Evolutionary conservation across 1,140 invertebrate genomes (phyloP), one percentile per base, ranked within the genome.

Genomic region (Pogonomyrmex barbatus): DNA sequence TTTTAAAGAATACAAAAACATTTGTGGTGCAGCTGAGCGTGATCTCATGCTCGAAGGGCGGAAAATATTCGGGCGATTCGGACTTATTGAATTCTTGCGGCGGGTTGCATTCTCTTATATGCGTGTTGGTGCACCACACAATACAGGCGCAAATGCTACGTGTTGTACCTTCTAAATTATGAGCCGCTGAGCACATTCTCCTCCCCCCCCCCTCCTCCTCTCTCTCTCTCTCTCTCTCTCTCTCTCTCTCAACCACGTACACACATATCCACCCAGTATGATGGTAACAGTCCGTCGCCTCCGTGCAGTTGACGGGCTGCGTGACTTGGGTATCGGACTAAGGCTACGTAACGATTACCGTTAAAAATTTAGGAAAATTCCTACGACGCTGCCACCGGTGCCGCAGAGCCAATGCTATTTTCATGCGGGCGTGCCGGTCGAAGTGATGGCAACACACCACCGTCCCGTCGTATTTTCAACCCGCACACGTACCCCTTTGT

Each of bases 361-460:
- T 90, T 88, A 90, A 90, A 90, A 90, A 90, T 90, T 90, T 90
- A 90, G 54, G 68, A 65, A 90, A 90, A 90, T 90, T 90, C 73
- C 76, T 75, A 52, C 39, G 42, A 24, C 52, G 62, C 47, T 52
- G 47, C 33, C 67, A 30, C n/a, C 30, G 65, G 0, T 6, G 39
- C 62, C 33, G 50, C 36, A 47, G 65, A 60, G 68, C 68, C 76
- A 36, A 88, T 89, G 88, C 87, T 90, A 89, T 89, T 89, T 90
- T 89, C 63, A 87, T 63, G 88, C 85, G 39, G 50, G 39, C 60
- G 10, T 9, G 30, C 65, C n/a, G 65, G 42, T 42, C 50, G 24
- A 4, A 77, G 50, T 62, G 60, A 50, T 42, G 65, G 78, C 50
- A 78, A 67, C 2, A 36, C 6, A 36, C 33, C 42, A 10, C 17